These are phyloP conservation scores for Bradypodion pumilum DNA, from an alignment of 2,797 vertebrate genomes.

Conservation along the genomic window DNA sequence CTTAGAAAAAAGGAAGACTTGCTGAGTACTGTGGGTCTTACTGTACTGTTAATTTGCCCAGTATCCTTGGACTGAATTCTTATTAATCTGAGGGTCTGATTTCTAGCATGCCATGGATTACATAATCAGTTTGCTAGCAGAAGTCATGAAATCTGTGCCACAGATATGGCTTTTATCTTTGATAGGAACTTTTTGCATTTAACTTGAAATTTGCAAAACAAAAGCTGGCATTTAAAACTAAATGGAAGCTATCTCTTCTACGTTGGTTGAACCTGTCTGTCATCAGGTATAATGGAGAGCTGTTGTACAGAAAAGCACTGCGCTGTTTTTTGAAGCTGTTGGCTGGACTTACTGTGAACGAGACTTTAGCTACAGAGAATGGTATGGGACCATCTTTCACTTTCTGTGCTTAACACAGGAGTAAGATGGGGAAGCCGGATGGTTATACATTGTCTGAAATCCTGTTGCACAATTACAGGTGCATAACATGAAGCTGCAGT, in stretches of 20 bases:
- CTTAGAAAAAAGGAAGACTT: not conserved
- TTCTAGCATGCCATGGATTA: not conserved
- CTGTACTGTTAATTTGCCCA: not conserved
- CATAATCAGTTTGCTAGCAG: not conserved
- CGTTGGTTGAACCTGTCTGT: slow-evolving; percentile 18
- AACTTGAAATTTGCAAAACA: rapidly evolving
- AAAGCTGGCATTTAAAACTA: rapidly evolving
- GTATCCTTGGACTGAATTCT: not conserved
- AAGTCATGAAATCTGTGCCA: rapidly evolving
- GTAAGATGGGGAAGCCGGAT: rapidly evolving
- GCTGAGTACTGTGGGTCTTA: not conserved
- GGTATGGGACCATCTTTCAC: not conserved
- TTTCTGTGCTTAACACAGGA: not conserved
- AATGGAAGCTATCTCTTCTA: rapidly evolving
- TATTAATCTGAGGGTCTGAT: not conserved
- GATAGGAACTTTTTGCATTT: not conserved
- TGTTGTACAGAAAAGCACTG: not conserved
- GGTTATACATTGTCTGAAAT: rapidly evolving
- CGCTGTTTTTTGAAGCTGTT: slow-evolving; percentile 12
- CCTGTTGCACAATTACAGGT: no score
- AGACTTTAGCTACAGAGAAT: not conserved
- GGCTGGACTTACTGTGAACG: slow-evolving; percentile 38
- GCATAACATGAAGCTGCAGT: no score
- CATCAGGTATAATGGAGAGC: not conserved
- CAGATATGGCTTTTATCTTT: not conserved